phyloP scores from a whole-genome alignment of 2,797 vertebrate species.

The Emys orbicularis region DNA sequence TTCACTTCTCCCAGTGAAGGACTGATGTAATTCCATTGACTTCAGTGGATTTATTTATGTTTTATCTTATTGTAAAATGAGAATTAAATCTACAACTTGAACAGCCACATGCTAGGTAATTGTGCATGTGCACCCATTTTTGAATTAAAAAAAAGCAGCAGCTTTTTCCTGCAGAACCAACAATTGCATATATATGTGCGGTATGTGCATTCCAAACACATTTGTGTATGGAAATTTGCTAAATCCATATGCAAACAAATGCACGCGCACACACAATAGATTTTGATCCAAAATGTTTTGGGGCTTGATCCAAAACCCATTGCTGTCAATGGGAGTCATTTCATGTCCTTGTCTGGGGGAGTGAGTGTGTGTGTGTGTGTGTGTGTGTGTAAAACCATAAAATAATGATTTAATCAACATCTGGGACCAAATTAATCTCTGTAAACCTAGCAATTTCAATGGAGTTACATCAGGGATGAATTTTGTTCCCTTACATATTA shows the following conservation, averaged over 20 bases:
- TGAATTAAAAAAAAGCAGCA: neutral
- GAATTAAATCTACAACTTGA: neutral
- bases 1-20: neutral
- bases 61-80: neutral
- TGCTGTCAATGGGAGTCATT: neutral
- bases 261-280: fast-evolving
- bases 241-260: neutral
- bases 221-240: neutral
- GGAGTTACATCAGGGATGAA: neutral
- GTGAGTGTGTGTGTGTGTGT: neutral
- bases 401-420: neutral
- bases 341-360: neutral
- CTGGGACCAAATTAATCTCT: neutral
- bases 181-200: fast-evolving
- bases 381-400: neutral
- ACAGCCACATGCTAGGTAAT: fast-evolving
- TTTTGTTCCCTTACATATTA: neutral
- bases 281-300: neutral
- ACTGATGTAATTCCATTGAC: neutral
- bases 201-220: fast-evolving
- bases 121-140: neutral
- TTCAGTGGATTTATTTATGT: neutral
- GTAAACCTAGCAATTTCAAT: neutral
- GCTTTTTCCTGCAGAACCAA: neutral
- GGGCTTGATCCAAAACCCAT: no score